phyloP scores from a whole-genome alignment of 2,113 vertebrate species.

The Pollachius pollachius region DNA sequence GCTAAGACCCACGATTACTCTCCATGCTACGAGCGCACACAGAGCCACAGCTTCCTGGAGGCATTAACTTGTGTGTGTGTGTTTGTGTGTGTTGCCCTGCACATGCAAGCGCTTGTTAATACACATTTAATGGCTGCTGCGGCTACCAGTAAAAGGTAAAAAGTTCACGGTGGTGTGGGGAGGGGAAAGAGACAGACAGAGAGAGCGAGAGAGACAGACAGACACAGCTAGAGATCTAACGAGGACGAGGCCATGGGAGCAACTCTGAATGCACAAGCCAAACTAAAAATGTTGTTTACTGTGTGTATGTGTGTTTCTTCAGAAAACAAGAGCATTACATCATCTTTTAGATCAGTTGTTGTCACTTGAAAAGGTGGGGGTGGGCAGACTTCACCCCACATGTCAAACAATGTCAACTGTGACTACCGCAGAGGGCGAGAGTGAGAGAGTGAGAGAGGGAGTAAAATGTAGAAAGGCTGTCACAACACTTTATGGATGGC shows the following conservation, averaged over 20 bases:
- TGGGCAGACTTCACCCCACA: conserved; percentile 17
- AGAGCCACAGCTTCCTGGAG: not conserved
- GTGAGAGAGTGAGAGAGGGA: not conserved
- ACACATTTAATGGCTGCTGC: no score
- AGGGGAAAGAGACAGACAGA: no score
- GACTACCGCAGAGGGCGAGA: conserved; percentile 13
- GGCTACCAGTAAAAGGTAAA: no score
- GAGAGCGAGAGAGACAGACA: no score
- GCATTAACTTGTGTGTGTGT: not conserved
- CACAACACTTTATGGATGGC: no score
- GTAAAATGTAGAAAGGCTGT: not conserved
- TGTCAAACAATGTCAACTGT: conserved; percentile 25
- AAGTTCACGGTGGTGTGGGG: no score
- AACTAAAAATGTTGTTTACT: not conserved
- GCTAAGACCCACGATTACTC: not conserved
- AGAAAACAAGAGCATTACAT: conserved; percentile 14
- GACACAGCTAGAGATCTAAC: no score
- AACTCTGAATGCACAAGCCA: not conserved
- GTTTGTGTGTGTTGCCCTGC: not conserved
- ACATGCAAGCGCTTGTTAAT: not conserved
- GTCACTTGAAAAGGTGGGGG: no score
- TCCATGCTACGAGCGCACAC: not conserved
- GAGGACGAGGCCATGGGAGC: not conserved
- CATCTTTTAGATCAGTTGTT: conserved; percentile 32
- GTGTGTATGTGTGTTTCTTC: not conserved